phyloP scores from a whole-genome alignment of 2,888 invertebrate genomes.

The Seira ritae region DNA sequence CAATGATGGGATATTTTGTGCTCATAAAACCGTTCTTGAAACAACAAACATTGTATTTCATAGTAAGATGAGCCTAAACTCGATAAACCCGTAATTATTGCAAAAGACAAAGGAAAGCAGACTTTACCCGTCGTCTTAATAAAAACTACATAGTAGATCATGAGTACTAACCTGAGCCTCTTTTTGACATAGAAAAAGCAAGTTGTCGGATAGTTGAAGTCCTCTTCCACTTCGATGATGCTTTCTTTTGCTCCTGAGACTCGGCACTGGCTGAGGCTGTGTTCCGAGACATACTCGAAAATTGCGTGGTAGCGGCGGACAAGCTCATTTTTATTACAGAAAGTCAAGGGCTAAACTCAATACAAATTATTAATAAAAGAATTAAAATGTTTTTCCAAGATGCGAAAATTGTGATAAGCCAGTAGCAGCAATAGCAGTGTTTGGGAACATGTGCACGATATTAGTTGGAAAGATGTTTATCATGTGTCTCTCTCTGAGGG shows the following conservation, averaged over 20 bases:
- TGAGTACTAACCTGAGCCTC: constrained; percentile 28
- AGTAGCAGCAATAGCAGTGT: too few species aligned
- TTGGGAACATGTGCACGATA: too few species aligned
- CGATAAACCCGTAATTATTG: too few species aligned
- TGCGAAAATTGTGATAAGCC: too few species aligned
- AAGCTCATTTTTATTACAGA: constrained; percentile 56
- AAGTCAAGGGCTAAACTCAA: too few species aligned
- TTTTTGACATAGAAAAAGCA: constrained; percentile 54
- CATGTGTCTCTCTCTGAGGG: too few species aligned
- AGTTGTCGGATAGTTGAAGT: constrained; percentile 40
- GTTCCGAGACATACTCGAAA: constrained; percentile 23
- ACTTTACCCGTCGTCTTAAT: too few species aligned
- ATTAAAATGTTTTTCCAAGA: too few species aligned
- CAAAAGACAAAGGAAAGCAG: too few species aligned
- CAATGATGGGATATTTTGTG: neutral
- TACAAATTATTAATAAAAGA: too few species aligned
- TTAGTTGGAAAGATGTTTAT: too few species aligned
- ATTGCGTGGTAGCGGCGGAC: constrained; percentile 37
- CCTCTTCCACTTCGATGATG: constrained; percentile 52
- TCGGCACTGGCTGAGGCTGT: constrained; percentile 16
- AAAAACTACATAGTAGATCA: neutral
- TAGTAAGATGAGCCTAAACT: too few species aligned
- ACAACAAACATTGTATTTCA: constrained; percentile 2
- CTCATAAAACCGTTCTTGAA: neutral
- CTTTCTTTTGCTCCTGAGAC: constrained; percentile 27